These are phyloP conservation scores for Encarsia formosa DNA, from an alignment of 2,888 invertebrate species.

Conservation along the genomic window DNA sequence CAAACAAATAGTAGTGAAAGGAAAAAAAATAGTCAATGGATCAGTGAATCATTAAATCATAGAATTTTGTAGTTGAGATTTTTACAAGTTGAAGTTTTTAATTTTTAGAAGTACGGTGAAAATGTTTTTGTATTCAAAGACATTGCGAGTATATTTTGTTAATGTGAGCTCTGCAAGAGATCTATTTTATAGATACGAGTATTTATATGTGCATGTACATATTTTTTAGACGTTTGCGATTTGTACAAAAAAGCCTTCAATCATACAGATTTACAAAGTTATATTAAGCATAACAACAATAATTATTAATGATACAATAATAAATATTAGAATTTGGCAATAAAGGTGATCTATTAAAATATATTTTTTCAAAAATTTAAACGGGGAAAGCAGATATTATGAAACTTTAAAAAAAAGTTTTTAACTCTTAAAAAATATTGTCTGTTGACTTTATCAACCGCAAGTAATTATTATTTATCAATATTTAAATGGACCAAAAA, in stretches of 20 bases:
- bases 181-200: not conserved
- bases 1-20: too few species aligned
- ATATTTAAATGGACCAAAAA: slow-evolving; percentile 31
- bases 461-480: slow-evolving; percentile 13
- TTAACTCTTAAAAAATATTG: not conserved
- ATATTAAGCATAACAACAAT: not conserved
- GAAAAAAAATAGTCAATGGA: too few species aligned
- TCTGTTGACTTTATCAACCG: not conserved
- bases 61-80: too few species aligned
- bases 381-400: not conserved
- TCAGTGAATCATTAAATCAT: too few species aligned
- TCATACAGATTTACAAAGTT: not conserved
- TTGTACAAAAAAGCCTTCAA: not conserved
- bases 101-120: not conserved
- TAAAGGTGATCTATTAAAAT: too few species aligned
- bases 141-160: too few species aligned
- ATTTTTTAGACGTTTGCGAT: too few species aligned
- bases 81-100: slow-evolving; percentile 55
- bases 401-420: not conserved
- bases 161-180: not conserved
- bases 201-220: not conserved
- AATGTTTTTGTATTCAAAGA: too few species aligned
- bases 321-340: not conserved
- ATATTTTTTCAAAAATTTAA: too few species aligned
- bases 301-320: not conserved